These are phyloP conservation scores for human DNA, from an alignment of 2,113 vertebrate species.

Conservation along the genomic window GRCh38 chr17:50538501-50539000, in stretches of 20 bases:
- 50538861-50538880: constrained; percentile 82
- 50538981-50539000: neutral
- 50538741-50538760: neutral
- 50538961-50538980: constrained; percentile 88
- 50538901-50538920: constrained; percentile 94
- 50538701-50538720: neutral
- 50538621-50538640: neutral
- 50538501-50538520: neutral
- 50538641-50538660: neutral
- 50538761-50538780: neutral
- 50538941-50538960: constrained; percentile 94
- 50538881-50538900: constrained; percentile 87
- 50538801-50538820: neutral
- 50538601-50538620: neutral
- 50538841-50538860: neutral
- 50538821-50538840: neutral
- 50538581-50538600: neutral
- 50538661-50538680: neutral
- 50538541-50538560: neutral
- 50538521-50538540: neutral
- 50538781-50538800: neutral
- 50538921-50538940: constrained; percentile 94
- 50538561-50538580: neutral
- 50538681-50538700: neutral
- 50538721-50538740: neutral